phyloP scores from a whole-genome alignment of 2,888 invertebrate species.

The Acrobasis consociella region DNA sequence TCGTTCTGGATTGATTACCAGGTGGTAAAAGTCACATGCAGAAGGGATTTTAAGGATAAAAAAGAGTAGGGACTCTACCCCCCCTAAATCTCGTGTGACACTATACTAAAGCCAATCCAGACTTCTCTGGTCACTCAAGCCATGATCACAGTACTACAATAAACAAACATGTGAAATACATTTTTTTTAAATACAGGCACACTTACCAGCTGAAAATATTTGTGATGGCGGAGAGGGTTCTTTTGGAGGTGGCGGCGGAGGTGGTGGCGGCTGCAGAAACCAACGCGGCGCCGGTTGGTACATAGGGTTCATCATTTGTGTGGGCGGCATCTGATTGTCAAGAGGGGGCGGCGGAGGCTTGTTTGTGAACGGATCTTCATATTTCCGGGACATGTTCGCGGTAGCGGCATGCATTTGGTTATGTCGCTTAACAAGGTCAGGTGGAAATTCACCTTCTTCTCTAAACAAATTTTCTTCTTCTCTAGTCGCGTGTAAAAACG shows the following conservation, averaged over 20 bases:
- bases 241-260: constrained; percentile 39
- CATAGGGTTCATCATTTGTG: constrained; percentile 36
- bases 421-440: constrained; percentile 58
- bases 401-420: constrained; percentile 43
- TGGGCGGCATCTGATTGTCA: constrained; percentile 32
- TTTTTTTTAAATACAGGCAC: background rate
- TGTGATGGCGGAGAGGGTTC: constrained; percentile 38
- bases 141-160: no score
- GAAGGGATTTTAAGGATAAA: no score
- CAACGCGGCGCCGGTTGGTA: constrained; percentile 23
- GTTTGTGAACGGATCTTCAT: constrained; percentile 3
- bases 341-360: constrained; percentile 49
- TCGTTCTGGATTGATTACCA: no score
- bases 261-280: constrained; percentile 34
- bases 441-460: constrained; percentile 54
- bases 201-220: constrained; percentile 15
- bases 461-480: constrained; percentile 63
- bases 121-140: no score
- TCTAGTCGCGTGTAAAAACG: constrained; percentile 59
- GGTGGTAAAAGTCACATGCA: no score
- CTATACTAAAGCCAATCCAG: no score
- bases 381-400: constrained; percentile 23
- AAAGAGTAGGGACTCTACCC: no score
- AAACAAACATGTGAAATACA: no score
- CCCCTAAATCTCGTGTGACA: no score